A percentile compares a stretch with the other conserved stretches of the same genome.
Evolutionary conservation across 2,888 invertebrate genomes (phyloP).

Genomic region (Cecidostiba fungosa): DNA sequence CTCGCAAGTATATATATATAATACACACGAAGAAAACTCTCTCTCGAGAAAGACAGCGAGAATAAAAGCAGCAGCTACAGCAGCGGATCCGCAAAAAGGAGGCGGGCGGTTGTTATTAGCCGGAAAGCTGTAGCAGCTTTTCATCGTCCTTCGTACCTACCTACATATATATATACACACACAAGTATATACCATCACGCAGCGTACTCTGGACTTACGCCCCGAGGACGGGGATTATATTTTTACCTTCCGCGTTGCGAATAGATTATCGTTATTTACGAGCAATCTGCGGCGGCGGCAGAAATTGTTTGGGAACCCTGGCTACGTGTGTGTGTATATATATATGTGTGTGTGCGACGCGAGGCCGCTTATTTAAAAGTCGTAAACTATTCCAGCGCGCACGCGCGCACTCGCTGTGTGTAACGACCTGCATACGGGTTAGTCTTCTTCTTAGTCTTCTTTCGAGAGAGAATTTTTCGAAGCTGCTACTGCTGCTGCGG

Average conservation of each 20-base stretch:
- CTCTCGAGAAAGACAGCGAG: slow-evolving; percentile 15
- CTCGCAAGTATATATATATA: background rate
- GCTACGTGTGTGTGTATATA: slow-evolving; percentile 31
- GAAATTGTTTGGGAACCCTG: slow-evolving; percentile 78
- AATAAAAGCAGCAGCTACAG: slow-evolving; percentile 45
- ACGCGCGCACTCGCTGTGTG: slow-evolving; percentile 25
- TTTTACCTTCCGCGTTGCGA: slow-evolving; percentile 79
- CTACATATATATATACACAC: background rate
- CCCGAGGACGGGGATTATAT: slow-evolving; percentile 69
- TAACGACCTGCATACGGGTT: slow-evolving; percentile 60
- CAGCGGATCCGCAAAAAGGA: slow-evolving; percentile 45
- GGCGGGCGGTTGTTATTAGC: slow-evolving; percentile 52
- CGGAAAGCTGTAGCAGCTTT: slow-evolving; percentile 52
- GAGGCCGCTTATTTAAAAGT: slow-evolving; percentile 78
- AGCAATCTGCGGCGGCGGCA: slow-evolving; percentile 77
- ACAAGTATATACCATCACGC: slow-evolving; percentile 24
- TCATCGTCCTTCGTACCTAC: slow-evolving; percentile 51
- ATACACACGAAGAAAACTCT: background rate
- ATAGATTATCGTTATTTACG: slow-evolving; percentile 80
- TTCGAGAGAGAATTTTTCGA: background rate
- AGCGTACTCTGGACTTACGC: background rate
- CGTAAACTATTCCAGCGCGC: slow-evolving; percentile 74
- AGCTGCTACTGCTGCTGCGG: background rate
- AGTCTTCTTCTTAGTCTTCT: background rate
- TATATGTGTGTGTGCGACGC: slow-evolving; percentile 47